phyloP scores from a whole-genome alignment of 2,888 invertebrate species.

The Hartigia nigra region DNA sequence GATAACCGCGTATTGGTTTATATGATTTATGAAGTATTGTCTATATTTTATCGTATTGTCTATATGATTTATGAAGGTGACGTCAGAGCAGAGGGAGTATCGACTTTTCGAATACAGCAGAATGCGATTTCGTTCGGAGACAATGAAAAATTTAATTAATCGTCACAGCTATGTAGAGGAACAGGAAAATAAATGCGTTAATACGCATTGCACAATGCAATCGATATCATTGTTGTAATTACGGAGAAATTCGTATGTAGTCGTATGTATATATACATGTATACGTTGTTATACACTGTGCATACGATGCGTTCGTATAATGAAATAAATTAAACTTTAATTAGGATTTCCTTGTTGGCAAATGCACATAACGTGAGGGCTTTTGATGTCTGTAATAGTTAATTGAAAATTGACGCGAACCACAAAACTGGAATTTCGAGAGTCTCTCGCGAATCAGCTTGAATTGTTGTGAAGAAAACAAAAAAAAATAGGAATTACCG shows the following conservation, averaged over 20 bases:
- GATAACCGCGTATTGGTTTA: background rate
- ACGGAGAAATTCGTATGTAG: background rate
- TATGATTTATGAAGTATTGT: background rate
- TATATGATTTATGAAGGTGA: background rate
- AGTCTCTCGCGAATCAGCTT: background rate
- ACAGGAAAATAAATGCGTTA: background rate
- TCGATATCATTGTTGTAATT: background rate
- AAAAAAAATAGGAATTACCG: background rate
- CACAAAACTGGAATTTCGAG: background rate
- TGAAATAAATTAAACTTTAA: background rate
- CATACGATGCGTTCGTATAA: background rate
- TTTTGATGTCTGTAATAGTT: background rate
- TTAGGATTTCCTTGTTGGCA: background rate
- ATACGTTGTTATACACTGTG: background rate
- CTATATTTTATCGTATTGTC: too few relatives aligned
- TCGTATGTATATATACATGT: background rate
- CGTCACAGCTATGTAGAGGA: background rate
- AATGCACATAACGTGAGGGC: background rate
- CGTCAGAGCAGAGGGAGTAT: background rate
- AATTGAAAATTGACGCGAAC: background rate
- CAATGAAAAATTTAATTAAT: background rate
- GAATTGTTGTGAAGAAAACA: background rate
- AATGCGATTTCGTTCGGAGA: background rate
- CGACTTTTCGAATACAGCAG: background rate
- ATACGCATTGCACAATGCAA: background rate